These are phyloP conservation scores for Drosophila suboccidentalis DNA, from an alignment of 2,888 invertebrate species.

Conservation along the genomic window DNA sequence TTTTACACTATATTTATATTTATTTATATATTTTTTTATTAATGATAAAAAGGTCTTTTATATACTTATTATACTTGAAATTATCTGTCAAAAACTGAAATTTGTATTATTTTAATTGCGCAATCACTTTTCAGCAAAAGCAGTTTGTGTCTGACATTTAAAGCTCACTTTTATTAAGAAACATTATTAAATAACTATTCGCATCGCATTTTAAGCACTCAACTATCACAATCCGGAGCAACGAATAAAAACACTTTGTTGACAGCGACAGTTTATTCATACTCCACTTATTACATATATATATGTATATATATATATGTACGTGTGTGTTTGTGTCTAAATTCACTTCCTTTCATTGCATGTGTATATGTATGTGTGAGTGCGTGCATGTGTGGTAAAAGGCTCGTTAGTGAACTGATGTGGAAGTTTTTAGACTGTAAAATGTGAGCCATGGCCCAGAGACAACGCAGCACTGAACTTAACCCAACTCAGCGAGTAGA, in stretches of 20 bases:
- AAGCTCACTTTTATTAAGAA: not conserved
- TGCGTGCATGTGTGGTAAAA: slow-evolving; percentile 31
- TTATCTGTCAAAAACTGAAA: too few species aligned
- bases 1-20: too few species aligned
- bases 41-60: too few species aligned
- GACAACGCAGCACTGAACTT: slow-evolving; percentile 31
- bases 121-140: not conserved
- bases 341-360: slow-evolving; percentile 13
- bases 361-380: slow-evolving; percentile 16
- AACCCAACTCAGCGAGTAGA: slow-evolving; percentile 63
- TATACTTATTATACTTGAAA: too few species aligned
- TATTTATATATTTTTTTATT: too few species aligned
- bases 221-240: slow-evolving; percentile 11
- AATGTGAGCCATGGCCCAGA: slow-evolving; percentile 48
- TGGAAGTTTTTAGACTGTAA: slow-evolving; percentile 66
- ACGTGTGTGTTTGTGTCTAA: slow-evolving; percentile 2
- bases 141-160: not conserved
- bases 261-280: slow-evolving; percentile 18
- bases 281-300: not conserved
- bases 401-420: slow-evolving; percentile 76
- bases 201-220: not conserved
- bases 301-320: slow-evolving; percentile 10
- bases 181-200: not conserved
- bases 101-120: too few species aligned
- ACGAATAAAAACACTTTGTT: slow-evolving; percentile 28